Evolutionary conservation across 2,888 invertebrate genomes (phyloP), one percentile per base, ranked within the genome.

Genomic region (Strigamia transsilvanica): DNA sequence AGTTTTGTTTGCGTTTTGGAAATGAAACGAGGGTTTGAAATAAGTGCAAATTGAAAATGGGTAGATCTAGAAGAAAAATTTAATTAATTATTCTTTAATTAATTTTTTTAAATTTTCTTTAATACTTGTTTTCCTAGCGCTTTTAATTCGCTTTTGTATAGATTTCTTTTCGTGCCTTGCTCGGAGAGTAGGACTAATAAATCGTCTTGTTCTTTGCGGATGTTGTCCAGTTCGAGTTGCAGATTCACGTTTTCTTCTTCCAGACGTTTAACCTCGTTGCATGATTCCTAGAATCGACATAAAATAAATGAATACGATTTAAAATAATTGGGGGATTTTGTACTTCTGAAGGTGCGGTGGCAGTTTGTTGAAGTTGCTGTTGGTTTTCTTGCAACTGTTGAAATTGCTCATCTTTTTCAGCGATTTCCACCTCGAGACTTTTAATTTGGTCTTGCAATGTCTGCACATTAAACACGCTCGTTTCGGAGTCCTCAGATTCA

Each of bases 191-290:
- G 89, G 86, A 95, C 94, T 82, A 99, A 88, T 84, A 99, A 89
- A 88, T 98, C 97, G 85, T 99, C 98, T 88, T 98, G 98, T 86
- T 99, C 98, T 86, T 93, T 94, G 86, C 91, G 92, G 84, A 96
- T 86, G 84, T 91, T 90, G 61, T 91, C 91, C 84, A 94, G 86
- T 84, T 94, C 92, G 15, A 84, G 85, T 21, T 85, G 85, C 61
- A 84, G 21, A 46, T n/a, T n/a, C 79, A 32, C 23, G 18, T 82
- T 83, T n/a, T 83, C 82, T 12, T 42, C 46, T 41, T 82, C 82
- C 27, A 82, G 23, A 0, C 51, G 3, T 51, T 34, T 46, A 27
- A 15, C 41, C 32, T 83, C 83, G 34, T 83, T 83, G 66, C 83
- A 83, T 77, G 10, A 73, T 18, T 21, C 32, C 73, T 21, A 21